phyloP scores from a whole-genome alignment of 2,113 vertebrate genomes.

The Baryphthengus martii region DNA sequence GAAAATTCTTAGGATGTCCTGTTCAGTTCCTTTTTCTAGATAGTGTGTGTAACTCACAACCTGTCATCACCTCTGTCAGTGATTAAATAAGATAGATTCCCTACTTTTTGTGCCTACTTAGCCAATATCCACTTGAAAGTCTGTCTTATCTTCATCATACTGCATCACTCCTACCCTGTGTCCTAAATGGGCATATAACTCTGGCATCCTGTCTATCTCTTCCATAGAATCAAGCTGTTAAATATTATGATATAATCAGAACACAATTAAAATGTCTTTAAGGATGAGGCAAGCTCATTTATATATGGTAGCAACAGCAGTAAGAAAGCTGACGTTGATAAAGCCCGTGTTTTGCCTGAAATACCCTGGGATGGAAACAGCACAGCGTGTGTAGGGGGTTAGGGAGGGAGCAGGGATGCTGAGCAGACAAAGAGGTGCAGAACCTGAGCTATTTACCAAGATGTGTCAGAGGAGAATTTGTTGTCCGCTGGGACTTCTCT shows the following conservation, averaged over 20 bases:
- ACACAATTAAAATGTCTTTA: neutral
- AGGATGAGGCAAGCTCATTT: neutral
- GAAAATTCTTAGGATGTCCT: neutral
- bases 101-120: fast-evolving
- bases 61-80: neutral
- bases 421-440: fast-evolving
- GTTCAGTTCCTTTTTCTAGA: neutral
- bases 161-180: fast-evolving
- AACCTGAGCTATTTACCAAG: neutral
- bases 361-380: neutral
- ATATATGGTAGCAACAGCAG: neutral
- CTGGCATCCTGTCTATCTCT: neutral
- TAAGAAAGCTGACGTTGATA: neutral
- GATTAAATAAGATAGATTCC: neutral
- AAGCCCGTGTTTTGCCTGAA: neutral
- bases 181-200: fast-evolving
- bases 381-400: fast-evolving
- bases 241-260: neutral
- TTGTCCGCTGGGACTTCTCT: neutral
- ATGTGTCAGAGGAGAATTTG: neutral
- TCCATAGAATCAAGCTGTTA: neutral
- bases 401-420: fast-evolving
- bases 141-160: neutral
- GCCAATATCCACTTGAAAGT: neutral
- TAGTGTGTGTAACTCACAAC: fast-evolving